phyloP scores from a whole-genome alignment of 2,113 vertebrate species.

The Egretta garzetta region DNA sequence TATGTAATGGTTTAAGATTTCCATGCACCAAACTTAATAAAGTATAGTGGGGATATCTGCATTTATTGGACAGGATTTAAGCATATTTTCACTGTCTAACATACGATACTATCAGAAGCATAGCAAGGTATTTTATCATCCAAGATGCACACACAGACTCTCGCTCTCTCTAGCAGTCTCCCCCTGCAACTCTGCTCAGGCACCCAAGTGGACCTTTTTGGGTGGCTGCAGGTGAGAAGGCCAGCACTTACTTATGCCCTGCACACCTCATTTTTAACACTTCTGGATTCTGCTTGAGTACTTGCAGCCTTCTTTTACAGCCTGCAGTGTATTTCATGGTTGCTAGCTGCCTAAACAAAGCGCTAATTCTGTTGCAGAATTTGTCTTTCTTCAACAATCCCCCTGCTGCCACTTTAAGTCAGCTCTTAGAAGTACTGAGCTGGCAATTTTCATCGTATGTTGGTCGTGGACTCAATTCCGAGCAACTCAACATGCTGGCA shows the following conservation, averaged over 20 bases:
- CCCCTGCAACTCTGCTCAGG: accelerated
- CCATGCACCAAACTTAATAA: background rate
- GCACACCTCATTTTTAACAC: background rate
- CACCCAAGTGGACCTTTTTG: background rate
- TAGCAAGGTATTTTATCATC: background rate
- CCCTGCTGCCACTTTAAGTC: slow-evolving; percentile 84
- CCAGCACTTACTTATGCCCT: background rate
- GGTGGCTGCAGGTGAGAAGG: background rate
- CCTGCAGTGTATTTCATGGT: background rate
- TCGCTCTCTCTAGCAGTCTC: background rate
- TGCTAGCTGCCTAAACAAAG: background rate
- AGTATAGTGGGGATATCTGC: background rate
- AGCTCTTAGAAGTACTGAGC: slow-evolving; percentile 93
- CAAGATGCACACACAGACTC: background rate
- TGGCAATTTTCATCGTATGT: slow-evolving; percentile 96
- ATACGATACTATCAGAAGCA: background rate
- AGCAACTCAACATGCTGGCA: slow-evolving; percentile 92
- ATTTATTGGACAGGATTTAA: background rate
- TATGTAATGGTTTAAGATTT: background rate
- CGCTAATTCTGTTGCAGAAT: slow-evolving; percentile 80
- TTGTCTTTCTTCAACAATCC: slow-evolving; percentile 91
- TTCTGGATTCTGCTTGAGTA: background rate
- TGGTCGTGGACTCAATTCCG: slow-evolving; percentile 89
- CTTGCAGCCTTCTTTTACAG: background rate
- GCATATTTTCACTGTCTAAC: background rate